Conservation (phyloP, 2,888 invertebrate species). For the Tachina fera region DNA sequence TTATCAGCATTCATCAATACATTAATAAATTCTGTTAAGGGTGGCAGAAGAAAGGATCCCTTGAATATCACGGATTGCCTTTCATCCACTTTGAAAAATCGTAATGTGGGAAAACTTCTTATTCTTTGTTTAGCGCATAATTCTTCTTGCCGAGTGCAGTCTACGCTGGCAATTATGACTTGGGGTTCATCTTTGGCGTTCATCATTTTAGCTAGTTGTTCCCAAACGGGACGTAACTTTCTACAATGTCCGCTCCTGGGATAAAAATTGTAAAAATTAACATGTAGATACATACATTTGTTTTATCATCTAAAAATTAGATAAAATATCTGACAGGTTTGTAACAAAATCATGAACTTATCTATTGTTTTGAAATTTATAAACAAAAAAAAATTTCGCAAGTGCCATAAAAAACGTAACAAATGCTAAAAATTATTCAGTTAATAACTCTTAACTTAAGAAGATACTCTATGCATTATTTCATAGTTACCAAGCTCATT, state of each 20-base stretch:
- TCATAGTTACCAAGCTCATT: too few species aligned
- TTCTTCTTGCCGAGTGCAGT: slow-evolving; percentile 90
- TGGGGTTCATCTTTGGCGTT: slow-evolving; percentile 86
- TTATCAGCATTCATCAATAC: slow-evolving; percentile 85
- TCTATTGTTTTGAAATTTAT: too few species aligned
- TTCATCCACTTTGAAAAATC: slow-evolving; percentile 89
- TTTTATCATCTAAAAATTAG: too few species aligned
- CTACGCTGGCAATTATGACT: slow-evolving; percentile 92
- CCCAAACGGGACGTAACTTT: slow-evolving; percentile 92
- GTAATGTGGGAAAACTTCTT: slow-evolving; percentile 91
- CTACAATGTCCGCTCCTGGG: slow-evolving; percentile 94
- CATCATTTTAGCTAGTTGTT: slow-evolving; percentile 89
- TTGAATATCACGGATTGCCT: slow-evolving; percentile 89
- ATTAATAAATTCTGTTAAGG: slow-evolving; percentile 90
- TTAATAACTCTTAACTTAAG: too few species aligned
- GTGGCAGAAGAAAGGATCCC: slow-evolving; percentile 90
- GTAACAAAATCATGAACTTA: too few species aligned
- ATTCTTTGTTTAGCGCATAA: slow-evolving; percentile 91
- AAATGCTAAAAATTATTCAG: too few species aligned
- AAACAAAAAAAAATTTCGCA: too few species aligned
- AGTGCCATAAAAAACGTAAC: too few species aligned
- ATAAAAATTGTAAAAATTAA: neutral
- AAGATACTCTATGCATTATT: too few species aligned
- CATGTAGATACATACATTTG: too few species aligned
- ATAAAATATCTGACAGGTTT: too few species aligned